Evolutionary conservation across 2,797 vertebrate species (phyloP).

Genomic region (Thripadectes ignobilis): DNA sequence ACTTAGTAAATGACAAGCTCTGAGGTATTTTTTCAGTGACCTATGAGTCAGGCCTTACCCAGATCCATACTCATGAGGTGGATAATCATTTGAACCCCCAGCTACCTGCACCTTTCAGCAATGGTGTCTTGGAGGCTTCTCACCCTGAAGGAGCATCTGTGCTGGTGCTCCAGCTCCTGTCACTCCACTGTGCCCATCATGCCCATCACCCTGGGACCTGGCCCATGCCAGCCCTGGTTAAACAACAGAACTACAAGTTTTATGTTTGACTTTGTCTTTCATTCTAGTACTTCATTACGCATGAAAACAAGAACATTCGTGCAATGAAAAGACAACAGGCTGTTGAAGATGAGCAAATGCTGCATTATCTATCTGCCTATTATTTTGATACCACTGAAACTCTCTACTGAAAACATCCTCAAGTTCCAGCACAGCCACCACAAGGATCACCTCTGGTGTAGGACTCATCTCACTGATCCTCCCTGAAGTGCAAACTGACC

Average conservation of each 20-base stretch:
- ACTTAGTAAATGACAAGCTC: background rate
- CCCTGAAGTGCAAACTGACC: background rate
- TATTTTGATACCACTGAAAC: background rate
- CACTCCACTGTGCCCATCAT: background rate
- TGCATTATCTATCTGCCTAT: background rate
- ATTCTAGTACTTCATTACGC: background rate
- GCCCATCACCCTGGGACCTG: background rate
- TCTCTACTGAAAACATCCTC: background rate
- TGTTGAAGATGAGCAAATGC: background rate
- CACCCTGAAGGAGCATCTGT: background rate
- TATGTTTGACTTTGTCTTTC: background rate
- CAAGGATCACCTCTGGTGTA: fast-evolving
- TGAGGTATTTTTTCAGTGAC: background rate
- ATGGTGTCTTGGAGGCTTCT: background rate
- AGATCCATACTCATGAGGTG: background rate
- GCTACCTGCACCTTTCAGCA: background rate
- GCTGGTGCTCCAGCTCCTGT: background rate
- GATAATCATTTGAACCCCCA: background rate
- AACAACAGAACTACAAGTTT: background rate
- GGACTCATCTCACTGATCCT: background rate
- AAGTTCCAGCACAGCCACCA: background rate
- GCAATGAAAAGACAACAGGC: background rate
- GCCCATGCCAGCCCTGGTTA: background rate
- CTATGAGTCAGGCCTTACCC: background rate
- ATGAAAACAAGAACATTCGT: background rate